A percentile compares a stretch with the other conserved stretches of the same genome.
Evolutionary conservation across 2,888 invertebrate genomes (phyloP).

Genomic region (Dorcus parallelipipedus): DNA sequence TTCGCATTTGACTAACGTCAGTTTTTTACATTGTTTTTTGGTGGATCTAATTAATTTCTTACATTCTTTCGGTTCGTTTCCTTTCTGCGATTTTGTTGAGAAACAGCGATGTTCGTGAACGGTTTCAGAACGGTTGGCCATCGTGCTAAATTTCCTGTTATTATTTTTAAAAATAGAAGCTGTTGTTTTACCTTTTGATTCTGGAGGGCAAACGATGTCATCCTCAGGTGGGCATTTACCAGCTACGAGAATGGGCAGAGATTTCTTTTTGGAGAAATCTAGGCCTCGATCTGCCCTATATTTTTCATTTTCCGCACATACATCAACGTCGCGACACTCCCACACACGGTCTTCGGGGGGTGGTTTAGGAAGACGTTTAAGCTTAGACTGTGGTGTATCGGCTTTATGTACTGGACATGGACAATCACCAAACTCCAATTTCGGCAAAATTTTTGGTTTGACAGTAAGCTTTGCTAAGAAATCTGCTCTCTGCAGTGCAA

Average conservation of each 20-base stretch:
- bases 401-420: background rate
- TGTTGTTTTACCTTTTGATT: background rate
- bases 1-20: slow-evolving; percentile 3
- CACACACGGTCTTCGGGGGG: background rate
- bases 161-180: background rate
- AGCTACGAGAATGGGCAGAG: background rate
- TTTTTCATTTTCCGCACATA: background rate
- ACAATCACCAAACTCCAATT: background rate
- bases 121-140: too few species aligned
- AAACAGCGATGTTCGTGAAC: background rate
- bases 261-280: background rate
- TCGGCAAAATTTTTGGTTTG: background rate
- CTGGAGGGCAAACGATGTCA: background rate
- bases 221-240: background rate
- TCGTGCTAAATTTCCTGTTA: background rate
- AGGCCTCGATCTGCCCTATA: background rate
- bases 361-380: slow-evolving; percentile 1
- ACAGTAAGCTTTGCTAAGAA: background rate
- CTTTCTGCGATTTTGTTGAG: background rate
- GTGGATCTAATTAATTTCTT: slow-evolving; percentile 3
- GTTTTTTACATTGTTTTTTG: slow-evolving; percentile 9
- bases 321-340: background rate
- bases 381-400: background rate
- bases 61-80: slow-evolving; percentile 7
- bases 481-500: background rate